Base-by-base conservation (phyloP, 2,888 invertebrate genomes). In the Rhamphomyia laevipes region DNA sequence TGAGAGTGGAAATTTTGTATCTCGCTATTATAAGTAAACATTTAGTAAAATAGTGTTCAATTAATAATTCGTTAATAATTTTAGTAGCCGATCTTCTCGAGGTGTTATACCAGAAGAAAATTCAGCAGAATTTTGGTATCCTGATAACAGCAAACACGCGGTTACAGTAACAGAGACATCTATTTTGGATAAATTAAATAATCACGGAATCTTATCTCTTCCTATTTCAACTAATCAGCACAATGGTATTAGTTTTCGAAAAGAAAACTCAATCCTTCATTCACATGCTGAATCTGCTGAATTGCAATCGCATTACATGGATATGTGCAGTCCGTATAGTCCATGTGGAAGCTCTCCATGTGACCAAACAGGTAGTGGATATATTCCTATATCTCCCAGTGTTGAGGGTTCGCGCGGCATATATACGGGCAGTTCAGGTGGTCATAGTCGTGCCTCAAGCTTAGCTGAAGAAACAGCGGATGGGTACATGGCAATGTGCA, bases 401-500 rank as follows among this genome's bases (percentile, higher is more conserved):
- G 56, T 56, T 18, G 61, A 62, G 47, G 66, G 67, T 60, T 49
- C 53, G 7, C 54, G 57, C 47, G 56, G 57, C 43, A 50, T 54
- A 16, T 57, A 60, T 47, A 68, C 68, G 18, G 63, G 60, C 7
- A 66, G 67, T 31, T 75, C 77, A 4, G 65, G 72, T 46, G 74
- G 72, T 41, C 81, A 81, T 65, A 81, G 81, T 51, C 74, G 81
- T 15, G 77, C 76, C 15, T 81, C 81, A 38, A 81, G 81, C 11
- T 63, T 80, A 15, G 71, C 73, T 4, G 76, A 77, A 54, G 76
- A 76, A 49, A 48, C 57, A 58, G 57, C 67, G 53, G 75, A 74
- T 51, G 78, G 78, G 33, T 83, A 84, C 67, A 76, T 84, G 52
- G 77, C 80, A 48, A 84, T 83, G 83, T 77, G 76, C n/a, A 80